Evolutionary conservation across 2,797 vertebrate species (phyloP), one percentile per base, ranked within the genome.

Genomic region (Rhinogobio ventralis): DNA sequence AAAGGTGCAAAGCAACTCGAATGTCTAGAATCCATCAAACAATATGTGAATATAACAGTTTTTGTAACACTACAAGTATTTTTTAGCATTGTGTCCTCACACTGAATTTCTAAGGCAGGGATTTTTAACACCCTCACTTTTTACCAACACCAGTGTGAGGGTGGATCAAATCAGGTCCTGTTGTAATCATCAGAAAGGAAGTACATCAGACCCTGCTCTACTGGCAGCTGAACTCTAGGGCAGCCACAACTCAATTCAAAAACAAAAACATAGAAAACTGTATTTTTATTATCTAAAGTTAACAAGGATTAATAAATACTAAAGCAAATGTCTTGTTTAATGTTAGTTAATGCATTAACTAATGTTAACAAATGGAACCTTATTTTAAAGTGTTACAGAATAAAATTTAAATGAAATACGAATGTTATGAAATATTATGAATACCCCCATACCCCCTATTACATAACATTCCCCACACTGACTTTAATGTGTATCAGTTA

Each of bases 401-500:
- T 57, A n/a, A 1, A n/a, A 57, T 57, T n/a, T 57, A 9, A 57
- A 57, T n/a, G 4, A 57, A 57, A 57, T 57, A 57, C 23, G 10
- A 57, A 57, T 57, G 55, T n/a, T 11, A n/a, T 57, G 55, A 57
- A 57, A 57, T n/a, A 10, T 23, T 60, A 84, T 86, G 42, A 51
- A 64, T 17, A 30, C 3, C 25, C 2, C 60, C 60, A 62, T 30
- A 19, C 25, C 42, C 76, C 8, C 23, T 30, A 71, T 53, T 60
- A 73, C 68, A 55, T 80, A 57, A 80, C 82, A 9, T 51, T 53
- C 66, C 74, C 55, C 76, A 69, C 36, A 45, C 82, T 66, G 85
- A 82, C 76, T 49, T 86, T 49, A 85, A 85, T 83, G 82, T 64
- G 28, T 74, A 45, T 82, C 20, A 62, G 66, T 78, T 68, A 62